These are phyloP conservation scores for Drosophila subpulchrella DNA, from an alignment of 1,140 invertebrate genomes.

Conservation along the genomic window DNA sequence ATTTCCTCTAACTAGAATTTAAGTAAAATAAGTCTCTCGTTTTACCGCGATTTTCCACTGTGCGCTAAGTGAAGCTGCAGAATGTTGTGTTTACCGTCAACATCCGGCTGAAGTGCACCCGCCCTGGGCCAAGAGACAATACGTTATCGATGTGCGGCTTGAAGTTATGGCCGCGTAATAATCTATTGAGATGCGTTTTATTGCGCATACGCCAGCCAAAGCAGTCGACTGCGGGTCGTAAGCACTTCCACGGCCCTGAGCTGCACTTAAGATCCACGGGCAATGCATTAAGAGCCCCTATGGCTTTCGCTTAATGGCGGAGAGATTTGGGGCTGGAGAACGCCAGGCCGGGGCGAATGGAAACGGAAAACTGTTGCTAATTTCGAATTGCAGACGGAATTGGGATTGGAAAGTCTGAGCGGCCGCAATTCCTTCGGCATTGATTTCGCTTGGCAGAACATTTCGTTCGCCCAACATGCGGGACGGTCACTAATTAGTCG, in stretches of 20 bases:
- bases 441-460: conserved; percentile 49
- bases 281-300: conserved; percentile 65
- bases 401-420: conserved; percentile 65
- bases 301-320: conserved; percentile 29
- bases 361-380: conserved; percentile 54
- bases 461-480: conserved; percentile 44
- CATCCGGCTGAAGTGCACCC: conserved; percentile 57
- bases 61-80: conserved; percentile 23
- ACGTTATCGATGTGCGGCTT: conserved; percentile 61
- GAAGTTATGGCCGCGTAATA: conserved; percentile 69
- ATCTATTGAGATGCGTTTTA: conserved; percentile 80
- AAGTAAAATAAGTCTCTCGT: neutral
- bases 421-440: conserved; percentile 34
- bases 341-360: neutral
- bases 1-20: no score
- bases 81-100: conserved; percentile 73
- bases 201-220: conserved; percentile 58
- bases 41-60: no score
- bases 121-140: conserved; percentile 42
- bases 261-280: conserved; percentile 62
- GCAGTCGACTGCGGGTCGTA: conserved; percentile 1
- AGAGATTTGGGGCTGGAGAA: conserved; percentile 7
- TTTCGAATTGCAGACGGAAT: conserved; percentile 58
- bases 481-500: conserved; percentile 65
- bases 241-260: conserved; percentile 36